Percentiles rank a stretch among this genome's conserved stretches.
Evolutionary conservation across 2,797 vertebrate genomes (phyloP).

Genomic region (Thripadectes ignobilis): DNA sequence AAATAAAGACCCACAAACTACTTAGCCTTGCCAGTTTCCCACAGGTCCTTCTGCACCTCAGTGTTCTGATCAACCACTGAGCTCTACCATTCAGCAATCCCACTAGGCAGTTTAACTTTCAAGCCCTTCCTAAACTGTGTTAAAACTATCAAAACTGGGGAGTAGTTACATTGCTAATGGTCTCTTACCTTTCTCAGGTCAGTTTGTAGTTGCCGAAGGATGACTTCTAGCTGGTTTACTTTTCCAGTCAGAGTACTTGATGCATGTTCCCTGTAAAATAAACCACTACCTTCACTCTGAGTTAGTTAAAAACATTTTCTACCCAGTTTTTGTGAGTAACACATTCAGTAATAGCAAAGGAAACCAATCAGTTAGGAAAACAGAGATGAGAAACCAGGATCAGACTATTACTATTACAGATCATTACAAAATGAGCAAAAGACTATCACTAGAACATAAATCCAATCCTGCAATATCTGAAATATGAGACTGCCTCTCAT

Average conservation of each 20-base stretch:
- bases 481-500: neutral
- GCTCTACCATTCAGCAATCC: neutral
- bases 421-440: neutral
- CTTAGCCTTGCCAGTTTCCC: neutral
- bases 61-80: neutral
- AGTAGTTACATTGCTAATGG: neutral
- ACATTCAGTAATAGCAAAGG: neutral
- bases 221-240: conserved; percentile 95
- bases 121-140: neutral
- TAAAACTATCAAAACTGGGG: neutral
- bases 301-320: neutral
- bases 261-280: conserved; percentile 72
- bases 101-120: neutral
- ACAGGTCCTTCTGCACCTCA: neutral
- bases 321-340: neutral
- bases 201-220: conserved; percentile 92
- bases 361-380: neutral
- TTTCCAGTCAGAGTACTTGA: conserved; percentile 92
- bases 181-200: conserved; percentile 90
- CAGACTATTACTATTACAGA: neutral
- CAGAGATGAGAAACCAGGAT: neutral
- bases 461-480: neutral
- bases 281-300: neutral
- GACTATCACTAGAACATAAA: neutral
- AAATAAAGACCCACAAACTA: neutral